Evolutionary conservation across 92 coral and sea anemone species (phyloP).

Genomic region (Heteractis magnifica): DNA sequence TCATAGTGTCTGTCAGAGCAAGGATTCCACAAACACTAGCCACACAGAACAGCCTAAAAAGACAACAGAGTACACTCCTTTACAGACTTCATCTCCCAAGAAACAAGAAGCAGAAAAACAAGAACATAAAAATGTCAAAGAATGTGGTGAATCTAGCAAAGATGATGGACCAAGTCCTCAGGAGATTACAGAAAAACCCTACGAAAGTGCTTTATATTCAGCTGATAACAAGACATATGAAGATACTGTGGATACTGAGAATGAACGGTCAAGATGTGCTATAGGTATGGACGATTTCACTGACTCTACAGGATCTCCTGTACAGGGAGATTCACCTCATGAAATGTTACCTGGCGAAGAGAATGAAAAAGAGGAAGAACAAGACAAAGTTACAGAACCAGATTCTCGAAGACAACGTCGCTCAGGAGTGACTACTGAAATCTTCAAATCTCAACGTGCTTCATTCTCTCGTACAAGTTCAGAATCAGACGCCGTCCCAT

Average conservation of each 20-base stretch:
- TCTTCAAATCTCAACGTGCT: background rate
- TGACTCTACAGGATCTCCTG: constrained; percentile 39
- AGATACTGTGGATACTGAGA: constrained; percentile 30
- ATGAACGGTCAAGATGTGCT: constrained; percentile 60
- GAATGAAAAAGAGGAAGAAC: background rate
- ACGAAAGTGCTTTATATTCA: constrained; percentile 13
- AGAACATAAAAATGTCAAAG: background rate
- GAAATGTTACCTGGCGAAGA: background rate
- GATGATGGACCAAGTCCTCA: background rate
- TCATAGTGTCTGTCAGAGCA: background rate
- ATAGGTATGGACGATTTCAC: constrained; percentile 61
- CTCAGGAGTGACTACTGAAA: background rate
- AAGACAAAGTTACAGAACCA: background rate
- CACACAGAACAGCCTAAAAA: background rate
- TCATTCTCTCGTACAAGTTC: constrained; percentile 11
- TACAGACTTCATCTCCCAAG: background rate
- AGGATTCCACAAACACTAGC: background rate
- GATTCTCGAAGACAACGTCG: background rate
- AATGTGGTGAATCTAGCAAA: background rate
- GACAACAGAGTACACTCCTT: background rate
- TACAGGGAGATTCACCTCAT: background rate
- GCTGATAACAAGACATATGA: constrained; percentile 41
- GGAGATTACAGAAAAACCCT: background rate
- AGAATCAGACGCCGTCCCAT: constrained; percentile 21
- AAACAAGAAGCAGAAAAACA: background rate